phyloP scores from a whole-genome alignment of 2,888 invertebrate species.

The Allolobophora icterica region DNA sequence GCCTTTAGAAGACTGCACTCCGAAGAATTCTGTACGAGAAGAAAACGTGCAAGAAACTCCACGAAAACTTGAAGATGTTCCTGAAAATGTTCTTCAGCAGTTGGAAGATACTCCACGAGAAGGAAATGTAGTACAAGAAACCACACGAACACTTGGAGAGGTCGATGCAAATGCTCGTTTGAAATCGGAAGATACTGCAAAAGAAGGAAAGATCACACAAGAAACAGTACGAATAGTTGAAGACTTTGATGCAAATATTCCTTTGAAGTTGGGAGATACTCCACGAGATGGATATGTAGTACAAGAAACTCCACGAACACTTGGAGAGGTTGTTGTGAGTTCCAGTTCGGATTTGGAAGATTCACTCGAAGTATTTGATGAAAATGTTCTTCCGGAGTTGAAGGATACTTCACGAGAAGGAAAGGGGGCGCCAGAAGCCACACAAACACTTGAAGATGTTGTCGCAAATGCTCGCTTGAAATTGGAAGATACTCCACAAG shows the following conservation, averaged over 20 bases:
- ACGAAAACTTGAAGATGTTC: too few relatives aligned
- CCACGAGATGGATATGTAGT: too few relatives aligned
- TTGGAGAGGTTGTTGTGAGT: background rate
- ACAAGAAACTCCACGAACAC: too few relatives aligned
- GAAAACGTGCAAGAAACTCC: too few relatives aligned
- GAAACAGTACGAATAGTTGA: background rate
- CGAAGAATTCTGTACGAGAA: too few relatives aligned
- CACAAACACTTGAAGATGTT: background rate
- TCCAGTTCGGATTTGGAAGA: background rate
- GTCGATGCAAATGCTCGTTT: background rate
- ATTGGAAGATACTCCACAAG: too few relatives aligned
- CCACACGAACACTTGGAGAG: too few relatives aligned
- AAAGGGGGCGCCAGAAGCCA: background rate
- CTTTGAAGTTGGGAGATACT: too few relatives aligned
- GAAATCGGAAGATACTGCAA: background rate
- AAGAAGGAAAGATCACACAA: background rate
- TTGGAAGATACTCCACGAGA: too few relatives aligned
- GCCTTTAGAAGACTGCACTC: background rate
- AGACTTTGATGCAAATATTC: too few relatives aligned
- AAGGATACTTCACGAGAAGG: background rate
- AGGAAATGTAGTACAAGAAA: too few relatives aligned
- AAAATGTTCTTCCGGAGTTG: background rate
- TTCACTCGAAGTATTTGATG: background rate
- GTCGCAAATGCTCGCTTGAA: background rate
- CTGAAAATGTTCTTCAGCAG: too few relatives aligned